Conservation (phyloP, 2,113 vertebrate genomes). For the Guaruba guarouba region DNA sequence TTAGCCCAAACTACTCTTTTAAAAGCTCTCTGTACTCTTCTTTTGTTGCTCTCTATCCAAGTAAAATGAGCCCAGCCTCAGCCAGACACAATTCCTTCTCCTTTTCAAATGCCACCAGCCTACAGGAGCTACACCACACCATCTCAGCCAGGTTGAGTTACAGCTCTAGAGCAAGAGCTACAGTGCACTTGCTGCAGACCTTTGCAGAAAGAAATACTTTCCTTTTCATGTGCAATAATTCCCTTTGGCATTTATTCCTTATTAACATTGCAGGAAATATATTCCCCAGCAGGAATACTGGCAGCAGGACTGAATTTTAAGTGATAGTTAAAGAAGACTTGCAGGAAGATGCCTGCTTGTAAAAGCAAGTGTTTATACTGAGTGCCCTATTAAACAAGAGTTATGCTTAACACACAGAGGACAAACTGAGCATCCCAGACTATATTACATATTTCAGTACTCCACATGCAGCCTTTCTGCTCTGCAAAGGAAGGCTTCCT, state of each 20-base stretch:
- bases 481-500: neutral
- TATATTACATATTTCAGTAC: neutral
- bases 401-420: neutral
- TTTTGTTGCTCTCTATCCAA: neutral
- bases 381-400: neutral
- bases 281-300: neutral
- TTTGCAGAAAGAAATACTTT: neutral
- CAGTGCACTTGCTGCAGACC: neutral
- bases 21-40: neutral
- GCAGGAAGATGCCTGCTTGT: neutral
- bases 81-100: neutral
- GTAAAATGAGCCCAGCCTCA: neutral
- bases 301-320: slow-evolving; percentile 29
- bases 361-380: slow-evolving; percentile 1
- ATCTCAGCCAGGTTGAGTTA: neutral
- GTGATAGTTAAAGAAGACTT: neutral
- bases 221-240: neutral
- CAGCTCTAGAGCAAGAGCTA: neutral
- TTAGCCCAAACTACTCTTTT: neutral
- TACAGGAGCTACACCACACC: neutral
- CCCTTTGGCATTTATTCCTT: slow-evolving; percentile 9
- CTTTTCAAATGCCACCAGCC: neutral
- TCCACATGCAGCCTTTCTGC: neutral
- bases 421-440: neutral
- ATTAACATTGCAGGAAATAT: neutral